phyloP scores from a whole-genome alignment of 2,888 invertebrate genomes.

The Linnaemya tessellans region DNA sequence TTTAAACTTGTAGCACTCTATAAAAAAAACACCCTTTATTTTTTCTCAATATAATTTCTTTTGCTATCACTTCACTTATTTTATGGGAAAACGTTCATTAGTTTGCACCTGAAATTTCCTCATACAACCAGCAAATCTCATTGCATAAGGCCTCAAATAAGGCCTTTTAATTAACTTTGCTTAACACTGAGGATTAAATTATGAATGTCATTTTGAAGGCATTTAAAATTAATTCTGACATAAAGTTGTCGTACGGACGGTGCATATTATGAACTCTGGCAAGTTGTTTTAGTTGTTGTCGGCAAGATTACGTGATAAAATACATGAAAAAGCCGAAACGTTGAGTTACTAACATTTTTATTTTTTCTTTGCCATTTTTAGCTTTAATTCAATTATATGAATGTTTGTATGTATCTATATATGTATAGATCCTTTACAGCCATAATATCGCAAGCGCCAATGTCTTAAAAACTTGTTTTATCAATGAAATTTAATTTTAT shows the following conservation, averaged over 20 bases:
- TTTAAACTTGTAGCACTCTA: too few species aligned
- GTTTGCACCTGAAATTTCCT: too few species aligned
- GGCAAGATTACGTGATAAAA: conserved; percentile 67
- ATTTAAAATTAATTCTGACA: conserved; percentile 50
- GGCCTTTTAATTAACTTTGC: neutral
- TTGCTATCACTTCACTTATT: too few species aligned
- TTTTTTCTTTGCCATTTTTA: conserved; percentile 4
- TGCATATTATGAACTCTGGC: conserved; percentile 31
- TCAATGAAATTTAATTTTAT: too few species aligned
- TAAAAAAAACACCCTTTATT: too few species aligned
- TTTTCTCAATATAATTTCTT: too few species aligned
- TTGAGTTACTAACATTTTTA: conserved; percentile 17
- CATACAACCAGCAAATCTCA: neutral
- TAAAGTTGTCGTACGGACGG: conserved; percentile 19
- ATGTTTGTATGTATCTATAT: neutral
- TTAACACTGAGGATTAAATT: conserved; percentile 9
- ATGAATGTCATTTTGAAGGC: conserved; percentile 45
- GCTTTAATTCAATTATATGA: conserved; percentile 17
- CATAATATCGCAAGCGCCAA: too few species aligned
- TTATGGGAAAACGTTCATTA: too few species aligned
- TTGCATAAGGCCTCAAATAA: neutral
- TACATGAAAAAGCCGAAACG: conserved; percentile 51
- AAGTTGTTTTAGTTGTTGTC: conserved; percentile 35
- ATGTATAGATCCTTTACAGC: neutral
- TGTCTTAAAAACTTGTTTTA: too few species aligned